These are phyloP conservation scores for Scolopax rusticola DNA, from an alignment of 2,797 vertebrate species.

Conservation along the genomic window DNA sequence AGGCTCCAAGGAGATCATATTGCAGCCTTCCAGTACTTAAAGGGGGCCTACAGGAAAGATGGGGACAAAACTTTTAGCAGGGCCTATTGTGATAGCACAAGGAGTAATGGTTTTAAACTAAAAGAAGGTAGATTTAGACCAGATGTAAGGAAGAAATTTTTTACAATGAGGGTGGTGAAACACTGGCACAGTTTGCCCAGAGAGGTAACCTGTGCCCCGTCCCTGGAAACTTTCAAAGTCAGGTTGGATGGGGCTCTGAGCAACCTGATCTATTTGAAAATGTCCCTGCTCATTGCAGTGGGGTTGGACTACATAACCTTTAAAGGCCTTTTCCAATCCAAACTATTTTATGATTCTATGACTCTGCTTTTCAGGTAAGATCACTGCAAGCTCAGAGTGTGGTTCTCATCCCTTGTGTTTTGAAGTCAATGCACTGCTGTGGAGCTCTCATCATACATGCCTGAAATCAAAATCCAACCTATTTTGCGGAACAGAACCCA, in stretches of 20 bases:
- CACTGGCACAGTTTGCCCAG: background rate
- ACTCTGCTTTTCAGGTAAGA: background rate
- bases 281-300: background rate
- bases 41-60: background rate
- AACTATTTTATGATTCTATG: background rate
- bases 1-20: background rate
- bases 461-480: background rate
- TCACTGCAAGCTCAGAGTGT: background rate
- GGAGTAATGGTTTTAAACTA: background rate
- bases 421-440: background rate
- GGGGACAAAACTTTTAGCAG: background rate
- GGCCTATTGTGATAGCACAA: background rate
- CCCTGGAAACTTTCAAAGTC: background rate
- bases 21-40: background rate
- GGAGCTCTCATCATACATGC: background rate
- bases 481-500: background rate
- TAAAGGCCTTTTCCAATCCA: background rate
- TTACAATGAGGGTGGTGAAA: background rate
- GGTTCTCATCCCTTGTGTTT: background rate
- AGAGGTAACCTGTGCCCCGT: background rate
- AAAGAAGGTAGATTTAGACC: background rate
- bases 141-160: background rate
- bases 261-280: background rate
- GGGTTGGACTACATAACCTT: background rate
- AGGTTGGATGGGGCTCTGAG: background rate